phyloP scores from a whole-genome alignment of 2,113 vertebrate genomes.

The Halichoeres trimaculatus region DNA sequence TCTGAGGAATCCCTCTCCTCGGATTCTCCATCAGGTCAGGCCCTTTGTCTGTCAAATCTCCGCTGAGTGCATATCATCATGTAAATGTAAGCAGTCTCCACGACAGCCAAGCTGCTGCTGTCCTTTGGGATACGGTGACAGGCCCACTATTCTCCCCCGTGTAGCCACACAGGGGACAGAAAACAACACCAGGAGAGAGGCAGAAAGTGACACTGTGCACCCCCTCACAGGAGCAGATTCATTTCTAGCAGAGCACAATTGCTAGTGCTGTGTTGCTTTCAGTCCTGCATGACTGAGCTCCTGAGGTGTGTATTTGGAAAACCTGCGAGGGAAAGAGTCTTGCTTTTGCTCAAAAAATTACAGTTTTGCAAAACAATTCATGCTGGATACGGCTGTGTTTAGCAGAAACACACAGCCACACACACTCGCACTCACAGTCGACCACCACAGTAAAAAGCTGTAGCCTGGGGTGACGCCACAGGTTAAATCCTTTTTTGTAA shows the following conservation, averaged over 20 bases:
- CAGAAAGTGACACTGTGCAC: constrained; percentile 22
- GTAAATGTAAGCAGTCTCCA: constrained; percentile 44
- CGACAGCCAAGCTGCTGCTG: constrained; percentile 43
- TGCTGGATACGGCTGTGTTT: constrained; percentile 1
- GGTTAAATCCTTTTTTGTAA: constrained; percentile 51
- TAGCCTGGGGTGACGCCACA: constrained; percentile 56
- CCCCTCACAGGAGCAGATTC: constrained; percentile 24
- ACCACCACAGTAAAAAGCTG: constrained; percentile 14
- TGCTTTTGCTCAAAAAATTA: not conserved
- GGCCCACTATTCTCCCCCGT: constrained; percentile 8
- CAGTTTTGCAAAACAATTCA: constrained; percentile 1
- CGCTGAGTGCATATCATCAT: constrained; percentile 46
- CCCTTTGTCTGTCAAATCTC: constrained; percentile 35
- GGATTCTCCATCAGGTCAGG: constrained; percentile 12
- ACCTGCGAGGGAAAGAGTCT: not conserved
- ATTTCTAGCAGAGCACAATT: constrained; percentile 11
- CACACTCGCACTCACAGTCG: not conserved
- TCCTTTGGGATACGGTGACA: constrained; percentile 52
- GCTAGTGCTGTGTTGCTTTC: not conserved
- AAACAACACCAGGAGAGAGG: constrained; percentile 15
- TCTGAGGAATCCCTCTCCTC: not conserved
- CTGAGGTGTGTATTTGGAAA: not conserved
- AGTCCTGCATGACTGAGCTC: not conserved
- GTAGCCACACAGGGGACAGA: constrained; percentile 13
- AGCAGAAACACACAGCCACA: constrained; percentile 1